A percentile compares a stretch with the other conserved stretches of the same genome.
phyloP scores from a whole-genome alignment of 2,797 vertebrate species.

The Anolis apletophallus region DNA sequence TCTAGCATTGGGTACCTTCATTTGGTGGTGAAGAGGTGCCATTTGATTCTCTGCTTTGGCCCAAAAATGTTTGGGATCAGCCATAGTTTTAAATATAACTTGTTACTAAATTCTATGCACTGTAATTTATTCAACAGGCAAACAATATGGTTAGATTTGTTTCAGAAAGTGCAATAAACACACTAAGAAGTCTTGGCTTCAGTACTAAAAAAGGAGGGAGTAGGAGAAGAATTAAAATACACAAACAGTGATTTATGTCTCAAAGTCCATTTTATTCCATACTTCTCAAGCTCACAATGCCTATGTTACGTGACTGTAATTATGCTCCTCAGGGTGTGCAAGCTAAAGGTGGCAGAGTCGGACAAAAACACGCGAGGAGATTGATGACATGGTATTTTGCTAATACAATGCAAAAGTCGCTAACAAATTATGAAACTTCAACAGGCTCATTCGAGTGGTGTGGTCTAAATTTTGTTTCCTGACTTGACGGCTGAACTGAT shows the following conservation, averaged over 20 bases:
- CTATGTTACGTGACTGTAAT: constrained; percentile 68
- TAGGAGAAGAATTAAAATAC: constrained; percentile 36
- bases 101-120: neutral
- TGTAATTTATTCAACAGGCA: constrained; percentile 47
- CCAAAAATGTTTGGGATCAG: neutral
- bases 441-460: constrained; percentile 60
- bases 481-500: constrained; percentile 62
- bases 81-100: rapidly evolving
- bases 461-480: constrained; percentile 72
- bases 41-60: too few species aligned
- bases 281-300: constrained; percentile 66
- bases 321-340: constrained; percentile 69
- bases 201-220: constrained; percentile 17
- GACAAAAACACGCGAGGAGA: constrained; percentile 72
- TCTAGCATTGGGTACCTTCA: neutral
- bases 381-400: constrained; percentile 75
- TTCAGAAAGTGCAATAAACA: constrained; percentile 55
- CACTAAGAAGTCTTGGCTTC: constrained; percentile 34
- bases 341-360: constrained; percentile 73
- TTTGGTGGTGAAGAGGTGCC: neutral
- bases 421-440: constrained; percentile 72
- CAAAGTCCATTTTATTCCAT: constrained; percentile 73
- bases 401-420: constrained; percentile 73
- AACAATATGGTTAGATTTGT: constrained; percentile 46
- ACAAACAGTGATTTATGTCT: constrained; percentile 70